Evolutionary conservation across 2,113 vertebrate genomes (phyloP).

Genomic region (Pollimyrus isidori): DNA sequence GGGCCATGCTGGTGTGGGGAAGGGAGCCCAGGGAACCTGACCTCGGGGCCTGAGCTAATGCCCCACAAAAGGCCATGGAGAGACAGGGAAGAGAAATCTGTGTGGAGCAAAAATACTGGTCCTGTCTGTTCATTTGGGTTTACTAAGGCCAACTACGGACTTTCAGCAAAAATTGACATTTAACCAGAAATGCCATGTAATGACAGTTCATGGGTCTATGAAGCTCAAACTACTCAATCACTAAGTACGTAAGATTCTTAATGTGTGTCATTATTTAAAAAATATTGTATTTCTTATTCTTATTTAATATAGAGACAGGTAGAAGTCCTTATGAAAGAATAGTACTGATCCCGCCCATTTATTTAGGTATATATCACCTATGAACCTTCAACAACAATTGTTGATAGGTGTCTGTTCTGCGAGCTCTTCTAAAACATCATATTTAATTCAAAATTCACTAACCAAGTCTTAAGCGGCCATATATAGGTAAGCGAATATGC

Average conservation of each 20-base stretch:
- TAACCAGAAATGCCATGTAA: background rate
- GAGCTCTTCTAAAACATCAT: background rate
- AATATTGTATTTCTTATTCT: background rate
- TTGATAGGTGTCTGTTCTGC: background rate
- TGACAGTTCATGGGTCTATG: background rate
- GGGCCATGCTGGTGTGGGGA: conserved; percentile 71
- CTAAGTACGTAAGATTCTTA: background rate
- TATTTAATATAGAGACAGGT: background rate
- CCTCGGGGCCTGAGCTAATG: background rate
- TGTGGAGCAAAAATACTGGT: background rate
- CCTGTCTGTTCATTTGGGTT: background rate
- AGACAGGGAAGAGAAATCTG: conserved; percentile 11
- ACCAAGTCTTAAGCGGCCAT: background rate
- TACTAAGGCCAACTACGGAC: background rate
- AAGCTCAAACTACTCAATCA: background rate
- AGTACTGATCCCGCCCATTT: background rate
- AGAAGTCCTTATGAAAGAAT: background rate
- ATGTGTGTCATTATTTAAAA: background rate
- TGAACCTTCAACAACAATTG: background rate
- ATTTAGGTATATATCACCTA: background rate
- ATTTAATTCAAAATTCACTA: background rate
- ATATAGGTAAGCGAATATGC: background rate
- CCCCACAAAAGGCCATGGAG: background rate
- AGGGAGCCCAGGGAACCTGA: conserved; percentile 5
- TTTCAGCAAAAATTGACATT: background rate